Evolutionary conservation across 2,888 invertebrate genomes (phyloP), one percentile per base, ranked within the genome.

Genomic region (Cecidostiba fungosa): DNA sequence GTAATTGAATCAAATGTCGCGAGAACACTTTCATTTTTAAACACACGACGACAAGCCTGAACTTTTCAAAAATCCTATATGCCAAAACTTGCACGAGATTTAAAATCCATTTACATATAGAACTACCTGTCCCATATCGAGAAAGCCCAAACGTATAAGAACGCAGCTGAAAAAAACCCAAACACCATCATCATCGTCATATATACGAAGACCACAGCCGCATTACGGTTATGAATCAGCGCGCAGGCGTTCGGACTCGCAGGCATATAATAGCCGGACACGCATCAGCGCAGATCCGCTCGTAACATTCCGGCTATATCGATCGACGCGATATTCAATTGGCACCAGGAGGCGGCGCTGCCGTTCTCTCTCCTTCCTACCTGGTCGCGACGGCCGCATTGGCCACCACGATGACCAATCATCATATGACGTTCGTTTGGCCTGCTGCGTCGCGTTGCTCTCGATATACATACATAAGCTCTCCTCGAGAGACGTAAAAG

Each of bases 321-420:
- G 23, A 77, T 39, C 74, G 76, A 43, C 79, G 82, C 84, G 79
- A 73, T 79, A 72, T 84, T 76, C 82, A 85, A 87, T 87, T 87
- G 90, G 90, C 91, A 91, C 90, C 89, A 88, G 89, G 90, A 92
- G 91, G 91, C 91, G 91, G 90, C 90, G 89, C 91, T 89, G 89
- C 86, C 88, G 86, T 59, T 59, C 88, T 89, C 88, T 89, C 89
- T 88, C 89, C 89, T 89, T 87, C 88, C 88, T 82, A 86, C 87
- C 87, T 89, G 90, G 87, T 88, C 89, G 32, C 54, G 47, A 43
- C 50, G 78, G 90, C 91, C 89, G 89, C 90, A 92, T 92, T 92
- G 92, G 92, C 91, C 92, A 90, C 89, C 88, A 91, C 92, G 90
- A 92, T 92, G 92, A 92, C 92, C 92, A 92, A 92, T 92, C 92